A percentile compares a stretch with the other conserved stretches of the same genome.
Conservation (phyloP, 2,113 vertebrate genomes). For the Bothrops jararaca region DNA sequence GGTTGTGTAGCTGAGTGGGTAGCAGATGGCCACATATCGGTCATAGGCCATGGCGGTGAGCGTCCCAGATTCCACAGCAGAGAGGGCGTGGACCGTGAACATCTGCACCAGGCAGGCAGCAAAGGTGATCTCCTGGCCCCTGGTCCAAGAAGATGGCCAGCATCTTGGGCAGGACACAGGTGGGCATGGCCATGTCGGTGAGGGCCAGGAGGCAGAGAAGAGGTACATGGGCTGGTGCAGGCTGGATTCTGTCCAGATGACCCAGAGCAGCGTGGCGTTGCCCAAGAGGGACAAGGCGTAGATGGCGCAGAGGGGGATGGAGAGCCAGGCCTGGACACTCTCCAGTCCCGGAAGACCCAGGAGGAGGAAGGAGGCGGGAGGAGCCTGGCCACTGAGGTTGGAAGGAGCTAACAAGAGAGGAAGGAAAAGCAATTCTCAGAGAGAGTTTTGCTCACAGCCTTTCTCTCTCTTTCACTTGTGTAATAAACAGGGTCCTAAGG, state of each 20-base stretch:
- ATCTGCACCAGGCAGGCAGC: constrained; percentile 66
- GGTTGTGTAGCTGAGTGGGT: constrained; percentile 54
- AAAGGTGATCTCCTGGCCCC: constrained; percentile 51
- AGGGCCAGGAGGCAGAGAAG: constrained; percentile 60
- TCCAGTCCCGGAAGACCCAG: not conserved
- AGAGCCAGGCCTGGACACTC: constrained; percentile 52
- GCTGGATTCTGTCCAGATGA: constrained; percentile 47
- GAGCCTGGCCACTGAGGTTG: not conserved
- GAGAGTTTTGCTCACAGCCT: no score
- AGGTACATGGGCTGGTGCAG: constrained; percentile 67
- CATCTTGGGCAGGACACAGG: constrained; percentile 63
- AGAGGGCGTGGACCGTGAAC: constrained; percentile 68
- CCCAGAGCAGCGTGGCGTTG: constrained; percentile 38
- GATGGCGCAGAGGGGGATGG: constrained; percentile 61
- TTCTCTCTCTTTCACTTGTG: no score
- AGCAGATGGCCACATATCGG: constrained; percentile 60
- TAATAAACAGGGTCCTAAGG: no score
- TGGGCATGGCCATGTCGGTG: constrained; percentile 58
- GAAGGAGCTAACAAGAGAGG: no score
- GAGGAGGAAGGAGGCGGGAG: not conserved
- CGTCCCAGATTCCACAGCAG: constrained; percentile 55
- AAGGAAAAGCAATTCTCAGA: no score
- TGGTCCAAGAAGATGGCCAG: constrained; percentile 67
- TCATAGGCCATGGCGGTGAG: constrained; percentile 66
- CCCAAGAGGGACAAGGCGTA: constrained; percentile 36